Conservation (phyloP, 1,140 invertebrate genomes). For the Polyergus mexicanus region DNA sequence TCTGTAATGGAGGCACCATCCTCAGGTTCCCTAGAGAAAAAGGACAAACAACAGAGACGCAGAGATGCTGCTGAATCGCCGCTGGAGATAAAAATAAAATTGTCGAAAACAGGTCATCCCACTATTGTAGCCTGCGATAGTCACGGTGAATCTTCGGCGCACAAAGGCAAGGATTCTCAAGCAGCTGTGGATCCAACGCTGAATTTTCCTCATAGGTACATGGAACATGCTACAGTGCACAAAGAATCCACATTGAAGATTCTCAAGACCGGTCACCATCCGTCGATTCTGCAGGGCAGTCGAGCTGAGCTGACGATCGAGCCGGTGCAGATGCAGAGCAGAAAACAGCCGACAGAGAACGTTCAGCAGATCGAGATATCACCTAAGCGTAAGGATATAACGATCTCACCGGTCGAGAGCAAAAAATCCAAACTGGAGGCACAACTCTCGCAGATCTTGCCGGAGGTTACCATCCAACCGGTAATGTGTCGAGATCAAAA, state of each 20-base stretch:
- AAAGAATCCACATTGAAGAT: conserved; percentile 71
- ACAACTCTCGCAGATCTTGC: conserved; percentile 81
- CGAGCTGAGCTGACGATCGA: conserved; percentile 81
- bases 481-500: conserved; percentile 75
- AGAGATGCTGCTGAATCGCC: conserved; percentile 77
- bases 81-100: conserved; percentile 83
- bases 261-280: conserved; percentile 66
- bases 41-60: conserved; percentile 71
- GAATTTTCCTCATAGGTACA: conserved; percentile 66
- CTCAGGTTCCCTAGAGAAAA: conserved; percentile 53
- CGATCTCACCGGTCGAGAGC: conserved; percentile 79
- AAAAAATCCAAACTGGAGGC: conserved; percentile 84
- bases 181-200: conserved; percentile 20
- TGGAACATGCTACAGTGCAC: conserved; percentile 57
- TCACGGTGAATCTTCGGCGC: conserved; percentile 66
- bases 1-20: conserved; percentile 77
- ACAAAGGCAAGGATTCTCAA: conserved; percentile 68
- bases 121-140: conserved; percentile 79
- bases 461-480: conserved; percentile 84
- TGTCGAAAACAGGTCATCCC: conserved; percentile 83
- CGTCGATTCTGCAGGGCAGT: conserved; percentile 66
- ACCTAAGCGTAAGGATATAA: conserved; percentile 82
- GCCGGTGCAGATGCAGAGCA: conserved; percentile 70
- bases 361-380: conserved; percentile 67
- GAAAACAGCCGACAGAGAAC: conserved; percentile 60